Evolutionary conservation across 2,113 vertebrate genomes (phyloP).

Genomic region (Atherinomorus stipes): DNA sequence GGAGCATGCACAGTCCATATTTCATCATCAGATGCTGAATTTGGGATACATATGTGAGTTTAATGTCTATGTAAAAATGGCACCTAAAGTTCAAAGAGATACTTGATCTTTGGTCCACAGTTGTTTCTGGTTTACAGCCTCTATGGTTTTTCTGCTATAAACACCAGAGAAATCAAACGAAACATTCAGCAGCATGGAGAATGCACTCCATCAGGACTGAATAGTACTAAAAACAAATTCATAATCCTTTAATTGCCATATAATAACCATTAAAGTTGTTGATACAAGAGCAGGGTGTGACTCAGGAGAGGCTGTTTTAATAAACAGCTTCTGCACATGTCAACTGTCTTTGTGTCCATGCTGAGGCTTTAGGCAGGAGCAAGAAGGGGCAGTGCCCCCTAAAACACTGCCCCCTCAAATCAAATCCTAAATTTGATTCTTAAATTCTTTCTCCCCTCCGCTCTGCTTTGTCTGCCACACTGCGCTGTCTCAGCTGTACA

Average conservation of each 20-base stretch:
- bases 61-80: constrained; percentile 9
- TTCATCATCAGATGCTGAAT: constrained; percentile 22
- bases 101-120: not conserved
- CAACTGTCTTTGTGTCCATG: too few relatives aligned
- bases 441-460: too few relatives aligned
- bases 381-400: too few relatives aligned
- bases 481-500: too few relatives aligned
- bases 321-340: not conserved
- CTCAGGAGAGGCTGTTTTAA: too few relatives aligned
- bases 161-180: not conserved
- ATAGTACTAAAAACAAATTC: not conserved
- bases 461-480: too few relatives aligned
- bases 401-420: too few relatives aligned
- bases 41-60: constrained; percentile 24
- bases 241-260: too few relatives aligned
- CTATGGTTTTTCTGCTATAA: constrained; percentile 37
- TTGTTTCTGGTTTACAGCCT: constrained; percentile 25
- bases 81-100: constrained; percentile 4
- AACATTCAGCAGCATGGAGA: not conserved
- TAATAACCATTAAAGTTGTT: too few relatives aligned
- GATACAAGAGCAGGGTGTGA: too few relatives aligned
- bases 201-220: not conserved
- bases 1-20: constrained; percentile 42
- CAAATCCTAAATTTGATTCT: too few relatives aligned
- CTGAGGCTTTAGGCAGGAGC: too few relatives aligned